Base-by-base conservation (phyloP, 1,140 invertebrate species). In the Drepana arcuata region DNA sequence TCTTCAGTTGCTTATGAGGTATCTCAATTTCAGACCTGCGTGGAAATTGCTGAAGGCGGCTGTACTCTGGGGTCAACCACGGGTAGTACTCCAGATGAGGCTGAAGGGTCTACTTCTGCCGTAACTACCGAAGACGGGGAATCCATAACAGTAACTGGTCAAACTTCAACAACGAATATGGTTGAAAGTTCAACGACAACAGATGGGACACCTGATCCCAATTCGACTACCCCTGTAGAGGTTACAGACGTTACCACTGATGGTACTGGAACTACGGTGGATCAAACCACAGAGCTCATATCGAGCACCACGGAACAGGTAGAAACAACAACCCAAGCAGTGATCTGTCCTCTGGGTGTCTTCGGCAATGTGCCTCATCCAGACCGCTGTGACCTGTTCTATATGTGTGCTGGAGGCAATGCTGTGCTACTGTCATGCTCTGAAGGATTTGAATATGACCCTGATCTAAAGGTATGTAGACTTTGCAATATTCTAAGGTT, bases 311-410 rank as follows among this genome's bases (percentile, higher is more conserved):
- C 43, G 13, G 36, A 39, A 10, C 14, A 25, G 24, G 0, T 16
- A n/a, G 11, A 23, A 32, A 25, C 18, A 24, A 32, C 16, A 29
- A 41, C 29, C 1, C 25, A 37, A 10, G 14, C 18, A 21, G 13
- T 13, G 4, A 40, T 63, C 5, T 66, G 62, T 43, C 38, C 42
- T 10, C 24, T 33, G 12, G 49, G 37, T 7, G 16, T 35, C 2
- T 56, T 49, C 6, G 61, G 58, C 2, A 64, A 55, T 15, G 25
- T 64, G 0, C 31, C 60, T 6, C 40, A 68, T 48, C 52, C 61
- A 9, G 14, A 37, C 1, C 14, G 16, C 2, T 66, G 63, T 39
- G 44, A 60, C 29, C 40, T 42, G 7, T 60, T 41, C 16, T 57
- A 51, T 12, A 35, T 63, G 34, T 61, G 63, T 9, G 21, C 34